These are phyloP conservation scores for Acridotheres tristis DNA, from an alignment of 2,797 vertebrate genomes.

Conservation along the genomic window DNA sequence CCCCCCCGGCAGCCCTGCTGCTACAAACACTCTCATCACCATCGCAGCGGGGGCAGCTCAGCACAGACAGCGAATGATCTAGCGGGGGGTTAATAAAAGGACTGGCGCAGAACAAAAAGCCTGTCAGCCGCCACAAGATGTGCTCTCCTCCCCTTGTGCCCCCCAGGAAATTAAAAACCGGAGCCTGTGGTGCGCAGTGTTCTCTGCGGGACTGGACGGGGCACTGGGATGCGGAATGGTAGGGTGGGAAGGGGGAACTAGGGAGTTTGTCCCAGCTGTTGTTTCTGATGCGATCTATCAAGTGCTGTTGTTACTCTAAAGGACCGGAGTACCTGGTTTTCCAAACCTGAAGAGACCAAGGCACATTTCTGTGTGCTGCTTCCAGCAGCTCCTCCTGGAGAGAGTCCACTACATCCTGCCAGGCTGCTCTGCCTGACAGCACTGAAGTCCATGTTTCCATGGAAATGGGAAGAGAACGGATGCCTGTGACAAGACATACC, in stretches of 20 bases:
- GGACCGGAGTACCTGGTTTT: not conserved
- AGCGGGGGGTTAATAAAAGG: conserved; percentile 71
- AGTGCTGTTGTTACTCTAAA: not conserved
- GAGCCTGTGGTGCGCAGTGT: not conserved
- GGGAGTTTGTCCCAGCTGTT: not conserved
- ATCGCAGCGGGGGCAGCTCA: conserved; percentile 47
- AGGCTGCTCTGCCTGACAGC: not conserved
- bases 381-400: not conserved
- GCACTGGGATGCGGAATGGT: not conserved
- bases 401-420: not conserved
- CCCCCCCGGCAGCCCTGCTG: conserved; percentile 62
- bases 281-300: not conserved
- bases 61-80: conserved; percentile 39
- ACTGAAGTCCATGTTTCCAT: conserved; percentile 17
- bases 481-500: not conserved
- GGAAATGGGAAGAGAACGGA: conserved; percentile 33
- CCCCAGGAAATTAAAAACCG: conserved; percentile 45
- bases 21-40: conserved; percentile 63
- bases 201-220: not conserved
- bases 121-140: conserved; percentile 44
- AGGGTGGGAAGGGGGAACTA: not conserved
- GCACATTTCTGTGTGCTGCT: not conserved
- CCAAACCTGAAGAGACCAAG: not conserved
- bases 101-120: conserved; percentile 51
- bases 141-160: conserved; percentile 18